These are phyloP conservation scores for Ancistrus triradiatus DNA, from an alignment of 2,113 vertebrate species.

Conservation along the genomic window DNA sequence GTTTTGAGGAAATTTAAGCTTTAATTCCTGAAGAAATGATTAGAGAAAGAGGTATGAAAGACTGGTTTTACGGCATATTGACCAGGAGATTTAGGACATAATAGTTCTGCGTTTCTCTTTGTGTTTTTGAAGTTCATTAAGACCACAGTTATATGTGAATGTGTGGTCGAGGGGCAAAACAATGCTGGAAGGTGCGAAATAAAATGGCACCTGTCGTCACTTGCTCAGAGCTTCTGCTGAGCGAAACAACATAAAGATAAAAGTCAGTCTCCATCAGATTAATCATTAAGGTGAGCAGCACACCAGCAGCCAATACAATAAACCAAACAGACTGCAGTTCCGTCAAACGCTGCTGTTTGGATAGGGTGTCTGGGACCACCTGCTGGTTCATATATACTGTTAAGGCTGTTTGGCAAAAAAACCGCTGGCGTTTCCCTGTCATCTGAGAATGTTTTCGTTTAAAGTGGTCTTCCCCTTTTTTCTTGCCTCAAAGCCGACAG, in stretches of 20 bases:
- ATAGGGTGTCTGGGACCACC: conserved; percentile 69
- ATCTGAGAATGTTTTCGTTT: conserved; percentile 55
- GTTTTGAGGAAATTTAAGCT: no score
- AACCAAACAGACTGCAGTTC: conserved; percentile 51
- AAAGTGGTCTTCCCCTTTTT: conserved; percentile 48
- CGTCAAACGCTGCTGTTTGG: conserved; percentile 59
- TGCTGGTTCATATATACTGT: conserved; percentile 52
- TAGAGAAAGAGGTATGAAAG: no score
- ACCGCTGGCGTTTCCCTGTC: no score
- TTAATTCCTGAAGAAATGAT: no score
- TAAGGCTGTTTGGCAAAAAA: conserved; percentile 61
- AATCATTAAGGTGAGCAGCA: conserved; percentile 69
- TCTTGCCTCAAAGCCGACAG: conserved; percentile 44
- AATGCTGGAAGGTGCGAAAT: conserved; percentile 51
- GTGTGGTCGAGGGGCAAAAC: conserved; percentile 31
- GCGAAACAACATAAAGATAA: conserved; percentile 58
- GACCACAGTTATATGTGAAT: no score
- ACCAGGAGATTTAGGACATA: no score
- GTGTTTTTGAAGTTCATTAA: no score
- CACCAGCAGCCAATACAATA: conserved; percentile 27
- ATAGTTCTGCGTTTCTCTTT: no score
- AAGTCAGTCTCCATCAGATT: conserved; percentile 68
- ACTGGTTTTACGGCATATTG: no score
- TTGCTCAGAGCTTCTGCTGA: conserved; percentile 52
- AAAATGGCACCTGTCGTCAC: conserved; percentile 70